Conservation (phyloP, 2,888 invertebrate species). For the Pycnomerus fuliginosus region DNA sequence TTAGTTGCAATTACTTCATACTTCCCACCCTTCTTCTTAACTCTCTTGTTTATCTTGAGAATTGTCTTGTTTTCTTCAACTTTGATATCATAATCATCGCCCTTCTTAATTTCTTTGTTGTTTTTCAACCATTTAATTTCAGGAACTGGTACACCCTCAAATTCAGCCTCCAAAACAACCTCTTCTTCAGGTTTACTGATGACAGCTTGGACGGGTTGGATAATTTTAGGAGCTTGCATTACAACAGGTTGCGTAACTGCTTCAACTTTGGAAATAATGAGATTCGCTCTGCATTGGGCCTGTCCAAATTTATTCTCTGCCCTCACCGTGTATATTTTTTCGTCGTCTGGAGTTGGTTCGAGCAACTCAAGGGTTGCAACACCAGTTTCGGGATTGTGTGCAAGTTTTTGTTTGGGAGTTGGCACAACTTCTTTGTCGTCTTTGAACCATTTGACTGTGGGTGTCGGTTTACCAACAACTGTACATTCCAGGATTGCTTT, state of each 20-base stretch:
- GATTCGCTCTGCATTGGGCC: constrained; percentile 72
- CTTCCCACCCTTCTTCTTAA: constrained; percentile 78
- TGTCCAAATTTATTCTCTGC: constrained; percentile 73
- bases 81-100: constrained; percentile 62
- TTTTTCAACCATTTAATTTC: constrained; percentile 84
- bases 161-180: constrained; percentile 69
- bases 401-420: constrained; percentile 57
- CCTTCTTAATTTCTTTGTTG: constrained; percentile 70
- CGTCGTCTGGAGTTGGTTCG: constrained; percentile 66
- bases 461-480: constrained; percentile 68
- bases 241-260: constrained; percentile 56
- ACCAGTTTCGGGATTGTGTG: constrained; percentile 64
- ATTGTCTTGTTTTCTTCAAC: constrained; percentile 64
- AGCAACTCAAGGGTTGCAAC: constrained; percentile 63
- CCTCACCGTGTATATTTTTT: constrained; percentile 67
- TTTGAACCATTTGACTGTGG: constrained; percentile 70
- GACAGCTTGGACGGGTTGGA: constrained; percentile 74
- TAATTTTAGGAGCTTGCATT: constrained; percentile 71
- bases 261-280: constrained; percentile 59
- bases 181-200: constrained; percentile 69
- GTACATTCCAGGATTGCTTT: constrained; percentile 66
- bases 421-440: constrained; percentile 63
- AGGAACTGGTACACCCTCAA: constrained; percentile 70
- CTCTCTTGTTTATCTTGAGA: constrained; percentile 65
- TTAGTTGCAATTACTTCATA: constrained; percentile 85